These are phyloP conservation scores for Ramphastos sulfuratus DNA, from an alignment of 2,113 vertebrate species.

Conservation along the genomic window DNA sequence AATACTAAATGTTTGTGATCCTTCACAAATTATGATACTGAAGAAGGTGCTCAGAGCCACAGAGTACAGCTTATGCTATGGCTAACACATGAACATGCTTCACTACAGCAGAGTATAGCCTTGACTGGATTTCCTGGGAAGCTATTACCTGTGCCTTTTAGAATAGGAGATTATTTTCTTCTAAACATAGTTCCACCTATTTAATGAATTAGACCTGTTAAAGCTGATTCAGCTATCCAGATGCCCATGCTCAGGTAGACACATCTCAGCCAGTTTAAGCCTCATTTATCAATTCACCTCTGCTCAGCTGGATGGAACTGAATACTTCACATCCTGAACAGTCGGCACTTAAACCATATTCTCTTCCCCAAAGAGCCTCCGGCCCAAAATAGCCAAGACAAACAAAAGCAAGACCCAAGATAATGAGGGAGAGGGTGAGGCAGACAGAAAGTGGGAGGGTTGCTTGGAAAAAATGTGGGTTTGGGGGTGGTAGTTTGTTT, in stretches of 20 bases:
- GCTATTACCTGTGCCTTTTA: neutral
- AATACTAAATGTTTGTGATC: neutral
- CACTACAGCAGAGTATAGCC: neutral
- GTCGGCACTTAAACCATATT: neutral
- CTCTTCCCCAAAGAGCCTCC: conserved; percentile 30
- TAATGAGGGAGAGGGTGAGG: conserved; percentile 58
- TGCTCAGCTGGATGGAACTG: neutral
- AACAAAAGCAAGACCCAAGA: conserved; percentile 53
- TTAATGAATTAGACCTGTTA: neutral
- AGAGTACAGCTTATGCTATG: neutral
- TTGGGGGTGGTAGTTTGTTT: conserved; percentile 61
- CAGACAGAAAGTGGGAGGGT: conserved; percentile 63
- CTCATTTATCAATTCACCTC: neutral
- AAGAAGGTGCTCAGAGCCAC: neutral
- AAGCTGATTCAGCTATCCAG: neutral
- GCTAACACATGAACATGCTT: neutral
- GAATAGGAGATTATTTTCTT: neutral
- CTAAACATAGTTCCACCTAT: neutral
- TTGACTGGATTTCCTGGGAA: neutral
- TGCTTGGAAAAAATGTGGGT: conserved; percentile 50
- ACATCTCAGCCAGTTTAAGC: neutral
- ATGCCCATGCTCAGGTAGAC: neutral
- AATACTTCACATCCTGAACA: neutral
- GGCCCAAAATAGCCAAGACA: conserved; percentile 52
- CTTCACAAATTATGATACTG: neutral